Conservation (phyloP, 2,888 invertebrate genomes). For the Elysia crispata region DNA sequence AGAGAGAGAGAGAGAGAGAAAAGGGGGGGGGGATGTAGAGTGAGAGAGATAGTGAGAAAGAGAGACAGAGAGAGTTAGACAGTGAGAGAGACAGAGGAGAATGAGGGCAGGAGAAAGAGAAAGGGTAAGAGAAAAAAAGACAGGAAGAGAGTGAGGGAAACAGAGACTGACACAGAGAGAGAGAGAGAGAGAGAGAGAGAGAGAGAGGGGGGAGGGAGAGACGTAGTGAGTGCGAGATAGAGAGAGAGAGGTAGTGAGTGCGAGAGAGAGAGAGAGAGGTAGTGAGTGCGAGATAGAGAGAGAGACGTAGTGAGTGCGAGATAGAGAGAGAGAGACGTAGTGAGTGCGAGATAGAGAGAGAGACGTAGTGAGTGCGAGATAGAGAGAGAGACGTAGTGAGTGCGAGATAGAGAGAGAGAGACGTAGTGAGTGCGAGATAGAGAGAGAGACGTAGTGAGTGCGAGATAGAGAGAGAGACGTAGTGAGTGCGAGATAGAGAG, state of each 20-base stretch:
- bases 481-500: constrained; percentile 29
- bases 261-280: constrained; percentile 6
- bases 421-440: constrained; percentile 11
- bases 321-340: too few species aligned
- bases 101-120: background rate
- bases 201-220: too few species aligned
- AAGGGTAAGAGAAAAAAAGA: background rate
- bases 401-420: constrained; percentile 31
- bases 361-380: too few species aligned
- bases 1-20: constrained; percentile 34
- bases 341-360: too few species aligned
- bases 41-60: constrained; percentile 35
- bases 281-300: background rate
- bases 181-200: too few species aligned
- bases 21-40: constrained; percentile 23
- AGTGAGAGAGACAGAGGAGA: background rate
- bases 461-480: constrained; percentile 31
- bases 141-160: background rate
- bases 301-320: too few species aligned
- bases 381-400: too few species aligned
- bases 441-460: constrained; percentile 16
- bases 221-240: too few species aligned
- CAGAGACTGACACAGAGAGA: too few species aligned
- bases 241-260: too few species aligned
- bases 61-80: constrained; percentile 21